phyloP scores from a whole-genome alignment of 2,113 vertebrate genomes.

The Tachysurus vachellii region DNA sequence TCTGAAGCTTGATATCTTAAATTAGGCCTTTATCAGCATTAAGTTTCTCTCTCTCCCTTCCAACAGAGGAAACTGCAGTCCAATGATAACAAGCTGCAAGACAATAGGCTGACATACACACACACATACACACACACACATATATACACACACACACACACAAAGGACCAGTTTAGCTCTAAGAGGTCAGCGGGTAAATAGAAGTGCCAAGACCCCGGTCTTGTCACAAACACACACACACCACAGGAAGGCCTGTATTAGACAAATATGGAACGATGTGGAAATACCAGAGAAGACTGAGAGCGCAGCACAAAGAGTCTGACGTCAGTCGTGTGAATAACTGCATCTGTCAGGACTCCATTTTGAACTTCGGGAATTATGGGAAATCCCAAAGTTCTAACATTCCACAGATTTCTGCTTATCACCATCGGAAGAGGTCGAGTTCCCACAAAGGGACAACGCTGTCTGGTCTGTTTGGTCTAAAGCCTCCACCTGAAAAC shows the following conservation, averaged over 20 bases:
- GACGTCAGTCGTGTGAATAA: slow-evolving; percentile 39
- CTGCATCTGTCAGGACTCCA: not conserved
- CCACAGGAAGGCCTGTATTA: slow-evolving; percentile 32
- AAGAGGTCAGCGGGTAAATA: slow-evolving; percentile 47
- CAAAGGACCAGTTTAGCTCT: slow-evolving; percentile 43
- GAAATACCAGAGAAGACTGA: slow-evolving; percentile 43
- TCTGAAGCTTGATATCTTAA: slow-evolving; percentile 18
- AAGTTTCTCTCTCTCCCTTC: slow-evolving; percentile 35
- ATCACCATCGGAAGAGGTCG: not conserved
- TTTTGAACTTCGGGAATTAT: not conserved
- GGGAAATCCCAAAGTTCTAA: not conserved
- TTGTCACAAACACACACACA: slow-evolving; percentile 33
- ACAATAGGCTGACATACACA: slow-evolving; percentile 52
- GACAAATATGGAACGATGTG: slow-evolving; percentile 48
- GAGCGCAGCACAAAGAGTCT: slow-evolving; percentile 38
- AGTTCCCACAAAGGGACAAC: slow-evolving; percentile 7
- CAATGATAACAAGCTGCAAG: slow-evolving; percentile 54
- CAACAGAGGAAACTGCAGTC: slow-evolving; percentile 56
- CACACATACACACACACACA: slow-evolving; percentile 17
- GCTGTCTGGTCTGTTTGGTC: not conserved
- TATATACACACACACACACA: slow-evolving; percentile 25
- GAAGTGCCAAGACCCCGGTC: slow-evolving; percentile 18
- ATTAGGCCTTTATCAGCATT: slow-evolving; percentile 36
- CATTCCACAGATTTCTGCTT: not conserved
- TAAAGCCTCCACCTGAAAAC: not conserved